Evolutionary conservation across 2,113 vertebrate genomes (phyloP), one percentile per base, ranked within the genome.

Genomic region (Burhinus oedicnemus): DNA sequence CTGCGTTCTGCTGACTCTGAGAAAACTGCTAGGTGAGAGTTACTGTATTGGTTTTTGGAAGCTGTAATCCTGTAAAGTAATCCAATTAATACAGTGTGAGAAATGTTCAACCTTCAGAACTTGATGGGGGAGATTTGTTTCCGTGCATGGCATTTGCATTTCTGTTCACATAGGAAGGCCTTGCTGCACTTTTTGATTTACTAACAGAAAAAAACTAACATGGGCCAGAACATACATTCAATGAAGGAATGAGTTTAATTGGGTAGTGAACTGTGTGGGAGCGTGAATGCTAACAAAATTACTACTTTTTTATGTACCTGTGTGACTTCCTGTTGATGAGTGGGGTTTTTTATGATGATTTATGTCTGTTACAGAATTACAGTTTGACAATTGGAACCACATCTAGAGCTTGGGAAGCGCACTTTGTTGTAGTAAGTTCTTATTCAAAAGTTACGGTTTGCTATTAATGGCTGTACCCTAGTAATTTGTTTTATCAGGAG

Each of bases 341-440:
- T 85, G 62, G 87, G 70, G 3, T 11, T 87, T 93, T 96, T 95
- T 76, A 80, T 55, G 74, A 40, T 94, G 38, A 82, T 83, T 91
- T 93, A 74, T 89, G 51, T 87, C 80, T 83, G 42, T 47, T 86
- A 51, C 87, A 87, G 87, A 96, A 42, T 90, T 71, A 87, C 15
- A 92, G 87, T 64, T 94, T 92, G 88, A 83, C 52, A 79, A 34
- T 87, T 94, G 93, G 93, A 93, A 62, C 77, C 78, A 74, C 69
- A 64, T 70, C 69, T 82, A 79, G 74, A 75, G 3, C 62, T 72
- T 95, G 54, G 80, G 70, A 90, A 68, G n/a, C 2, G 1, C 65
- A 71, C n/a, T 30, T 75, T 89, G 36, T 66, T 93, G 42, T 87
- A 52, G 21, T 64, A 92, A 93, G 74, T 96, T 77, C 9, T 64